Base-by-base conservation (phyloP, 2,113 vertebrate species). In the Cheilinus undulatus region DNA sequence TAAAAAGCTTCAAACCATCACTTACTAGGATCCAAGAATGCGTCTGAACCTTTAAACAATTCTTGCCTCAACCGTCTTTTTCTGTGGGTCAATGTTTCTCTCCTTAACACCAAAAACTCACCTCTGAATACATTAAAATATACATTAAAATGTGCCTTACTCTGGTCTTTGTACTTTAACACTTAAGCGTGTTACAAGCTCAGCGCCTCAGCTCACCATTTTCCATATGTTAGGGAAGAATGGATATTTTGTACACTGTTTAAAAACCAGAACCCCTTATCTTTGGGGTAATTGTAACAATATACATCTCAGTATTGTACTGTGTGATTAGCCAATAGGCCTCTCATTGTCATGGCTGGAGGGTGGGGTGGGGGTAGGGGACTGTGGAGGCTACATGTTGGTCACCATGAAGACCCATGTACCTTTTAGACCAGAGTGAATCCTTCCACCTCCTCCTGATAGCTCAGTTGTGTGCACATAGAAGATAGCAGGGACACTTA, bases 261-360 rank as follows among this genome's bases (percentile, higher is more conserved):
- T 79, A 87, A 89, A 90, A 90, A 88, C 60, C 68, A 64, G 45
- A 78, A 58, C 66, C 84, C 78, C 84, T 34, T 28, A 82, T 78
- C 13, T 61, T 69, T 45, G 69, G 66, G 79, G 69, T 63, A 15
- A 76, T 81, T 75, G 85, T 83, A 85, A 89, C 77, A 85, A 84
- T 86, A 78, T 80, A 86, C 78, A 89, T 73, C 67, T 83, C 87
- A 82, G 78, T 80, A 86, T 88, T 76, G 76, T 77, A 84, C 85
- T 80, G 73, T 22, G 73, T 75, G 66, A 75, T 68, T 7, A 58
- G 85, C 79, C 73, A 11, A 69, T 6, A 71, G 90, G 83, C 82
- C 87, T 43, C 72, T 51, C 71, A 73, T 77, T 73, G 76, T 78
- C 77, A 79, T 78, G 83, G 62, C 45, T 38, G 58, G 60, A 57